Evolutionary conservation across 1,140 invertebrate species (phyloP), one percentile per base, ranked within the genome.

Genomic region (Pectinophora gossypiella): DNA sequence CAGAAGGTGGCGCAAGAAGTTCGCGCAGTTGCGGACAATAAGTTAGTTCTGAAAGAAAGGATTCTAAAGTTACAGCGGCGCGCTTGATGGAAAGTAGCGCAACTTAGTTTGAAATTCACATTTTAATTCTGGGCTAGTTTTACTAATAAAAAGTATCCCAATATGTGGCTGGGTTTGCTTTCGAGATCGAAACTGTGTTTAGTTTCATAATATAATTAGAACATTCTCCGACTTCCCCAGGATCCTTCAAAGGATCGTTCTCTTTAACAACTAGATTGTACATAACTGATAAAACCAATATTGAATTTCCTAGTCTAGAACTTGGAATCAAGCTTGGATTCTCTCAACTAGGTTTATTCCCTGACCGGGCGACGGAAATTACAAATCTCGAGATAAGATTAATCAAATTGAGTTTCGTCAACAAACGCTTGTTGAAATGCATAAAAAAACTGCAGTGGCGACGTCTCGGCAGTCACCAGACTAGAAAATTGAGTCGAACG

Each of bases 21-120:
- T 32, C n/a, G 27, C n/a, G n/a, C 27, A 32, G 51, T 58, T 36
- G 7, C 15, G 21, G 27, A 55, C 46, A 53, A 21, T 23, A 48
- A 54, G 42, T 51, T 53, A 36, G 48, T 55, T 54, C 51, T 55
- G 16, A 15, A n/a, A 56, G 48, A 62, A n/a, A 49, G 19, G 38
- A 46, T 40, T 54, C 21, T 55, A 32, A n/a, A n/a, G n/a, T n/a
- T n/a, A n/a, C n/a, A n/a, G n/a, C n/a, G n/a, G n/a, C n/a, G n/a
- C n/a, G n/a, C n/a, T n/a, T n/a, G n/a, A n/a, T n/a, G n/a, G n/a
- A n/a, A n/a, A n/a, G n/a, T n/a, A n/a, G n/a, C n/a, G n/a, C n/a
- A n/a, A n/a, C n/a, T n/a, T n/a, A n/a, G n/a, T n/a, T n/a, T n/a
- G n/a, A n/a, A n/a, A n/a, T n/a, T n/a, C n/a, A n/a, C n/a, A n/a